A percentile compares a stretch with the other conserved stretches of the same genome.
Conservation (phyloP, 1,140 invertebrate species). For the Cherax destructor region DNA sequence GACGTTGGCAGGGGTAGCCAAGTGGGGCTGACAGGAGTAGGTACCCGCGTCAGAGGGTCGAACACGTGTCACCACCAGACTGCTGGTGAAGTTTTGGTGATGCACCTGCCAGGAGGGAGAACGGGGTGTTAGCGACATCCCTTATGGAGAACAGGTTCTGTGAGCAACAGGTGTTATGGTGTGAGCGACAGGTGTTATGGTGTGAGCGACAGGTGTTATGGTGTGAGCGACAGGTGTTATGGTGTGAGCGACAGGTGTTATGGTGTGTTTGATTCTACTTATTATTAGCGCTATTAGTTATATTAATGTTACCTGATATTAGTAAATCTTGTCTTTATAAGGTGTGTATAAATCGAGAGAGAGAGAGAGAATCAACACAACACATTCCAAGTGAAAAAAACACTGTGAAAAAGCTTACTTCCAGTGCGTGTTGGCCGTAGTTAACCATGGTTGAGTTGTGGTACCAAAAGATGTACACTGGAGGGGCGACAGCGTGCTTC, state of each 20-base stretch:
- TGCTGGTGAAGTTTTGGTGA: slow-evolving; percentile 65
- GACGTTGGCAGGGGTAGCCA: slow-evolving; percentile 68
- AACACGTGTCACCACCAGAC: slow-evolving; percentile 63
- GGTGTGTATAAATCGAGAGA: neutral
- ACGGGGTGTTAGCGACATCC: too few species aligned
- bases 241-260: too few species aligned
- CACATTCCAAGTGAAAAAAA: neutral
- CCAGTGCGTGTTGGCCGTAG: slow-evolving; percentile 40
- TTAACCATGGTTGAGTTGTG: slow-evolving; percentile 71
- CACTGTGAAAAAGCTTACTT: neutral
- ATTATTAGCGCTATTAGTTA: too few species aligned
- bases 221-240: too few species aligned
- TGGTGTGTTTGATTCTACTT: too few species aligned
- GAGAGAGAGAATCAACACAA: neutral
- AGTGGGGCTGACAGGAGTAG: slow-evolving; percentile 67
- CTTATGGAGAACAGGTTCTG: neutral
- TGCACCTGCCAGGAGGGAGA: slow-evolving; percentile 34
- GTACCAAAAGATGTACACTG: slow-evolving; percentile 71
- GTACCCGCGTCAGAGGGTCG: slow-evolving; percentile 58
- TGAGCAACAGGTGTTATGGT: neutral
- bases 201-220: too few species aligned
- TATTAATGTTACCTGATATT: too few species aligned
- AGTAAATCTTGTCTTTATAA: too few species aligned
- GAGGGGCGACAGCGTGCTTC: slow-evolving; percentile 41
- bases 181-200: too few species aligned